phyloP scores from a whole-genome alignment of 2,113 vertebrate species.

The Dasyprocta punctata region DNA sequence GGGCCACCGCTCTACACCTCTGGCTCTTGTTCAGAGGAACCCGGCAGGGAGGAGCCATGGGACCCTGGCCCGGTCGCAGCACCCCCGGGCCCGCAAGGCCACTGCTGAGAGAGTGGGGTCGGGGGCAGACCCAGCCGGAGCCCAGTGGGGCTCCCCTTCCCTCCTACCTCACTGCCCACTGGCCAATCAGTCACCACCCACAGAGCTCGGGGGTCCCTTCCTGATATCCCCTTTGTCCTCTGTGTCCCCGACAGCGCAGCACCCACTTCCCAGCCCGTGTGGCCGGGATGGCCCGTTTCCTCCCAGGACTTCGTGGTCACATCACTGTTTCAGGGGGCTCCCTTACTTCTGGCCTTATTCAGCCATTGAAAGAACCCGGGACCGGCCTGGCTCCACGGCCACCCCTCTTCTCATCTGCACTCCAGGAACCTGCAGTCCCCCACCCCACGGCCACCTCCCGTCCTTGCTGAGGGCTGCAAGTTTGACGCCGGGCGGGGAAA shows the following conservation, averaged over 20 bases:
- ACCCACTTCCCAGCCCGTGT: not conserved
- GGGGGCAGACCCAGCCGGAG: not conserved
- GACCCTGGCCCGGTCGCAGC: too few species aligned
- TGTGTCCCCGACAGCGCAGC: not conserved
- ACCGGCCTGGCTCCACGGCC: not conserved
- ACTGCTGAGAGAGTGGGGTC: not conserved
- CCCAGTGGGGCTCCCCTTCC: not conserved
- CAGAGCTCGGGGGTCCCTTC: not conserved
- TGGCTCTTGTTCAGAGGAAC: too few species aligned
- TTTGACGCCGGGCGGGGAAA: not conserved
- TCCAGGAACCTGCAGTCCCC: too few species aligned
- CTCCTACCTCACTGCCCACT: not conserved
- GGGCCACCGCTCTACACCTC: too few species aligned
- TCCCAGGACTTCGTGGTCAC: not conserved
- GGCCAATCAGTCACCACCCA: fast-evolving
- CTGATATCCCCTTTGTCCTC: too few species aligned
- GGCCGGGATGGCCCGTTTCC: not conserved
- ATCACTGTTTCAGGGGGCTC: not conserved
- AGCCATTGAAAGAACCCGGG: not conserved
- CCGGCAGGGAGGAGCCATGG: too few species aligned
- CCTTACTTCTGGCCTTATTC: not conserved
- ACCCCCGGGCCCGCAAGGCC: too few species aligned
- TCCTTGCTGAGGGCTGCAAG: too few species aligned
- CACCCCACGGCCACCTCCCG: not conserved
- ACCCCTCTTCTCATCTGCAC: not conserved